Conservation (phyloP, 2,888 invertebrate species). For the Thalpophila matura region DNA sequence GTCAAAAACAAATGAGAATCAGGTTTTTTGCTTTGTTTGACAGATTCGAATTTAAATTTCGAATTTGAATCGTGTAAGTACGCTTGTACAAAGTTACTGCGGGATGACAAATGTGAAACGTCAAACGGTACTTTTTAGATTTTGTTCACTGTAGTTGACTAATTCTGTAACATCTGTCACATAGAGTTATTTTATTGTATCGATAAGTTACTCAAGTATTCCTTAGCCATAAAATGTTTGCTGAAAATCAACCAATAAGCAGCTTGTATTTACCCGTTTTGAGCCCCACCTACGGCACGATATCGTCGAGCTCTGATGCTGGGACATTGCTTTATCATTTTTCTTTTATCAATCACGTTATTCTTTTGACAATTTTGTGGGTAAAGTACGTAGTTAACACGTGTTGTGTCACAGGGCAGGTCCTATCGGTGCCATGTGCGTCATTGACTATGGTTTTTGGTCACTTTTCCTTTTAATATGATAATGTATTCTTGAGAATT, state of each 20-base stretch:
- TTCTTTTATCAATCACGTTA: slow-evolving; percentile 29
- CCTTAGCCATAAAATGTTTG: not conserved
- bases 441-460: not conserved
- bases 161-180: slow-evolving; percentile 5
- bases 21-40: too few relatives aligned
- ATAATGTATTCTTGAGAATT: not conserved
- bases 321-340: slow-evolving; percentile 31
- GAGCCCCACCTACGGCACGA: slow-evolving; percentile 32
- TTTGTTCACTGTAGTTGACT: not conserved
- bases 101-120: too few relatives aligned
- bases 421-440: slow-evolving; percentile 19
- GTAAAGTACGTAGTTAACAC: slow-evolving; percentile 13
- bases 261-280: slow-evolving; percentile 2
- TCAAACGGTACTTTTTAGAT: too few relatives aligned
- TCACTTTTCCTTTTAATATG: slow-evolving; percentile 1
- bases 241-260: slow-evolving; percentile 18
- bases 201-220: not conserved
- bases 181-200: slow-evolving; percentile 1
- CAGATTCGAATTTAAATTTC: too few relatives aligned
- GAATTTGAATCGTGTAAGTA: too few relatives aligned
- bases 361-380: slow-evolving; percentile 4
- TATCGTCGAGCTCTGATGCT: slow-evolving; percentile 5
- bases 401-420: slow-evolving; percentile 10
- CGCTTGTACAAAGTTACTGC: too few relatives aligned
- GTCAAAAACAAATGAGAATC: too few relatives aligned